Evolutionary conservation across 2,888 invertebrate species (phyloP).

Genomic region (Molorchus minor): DNA sequence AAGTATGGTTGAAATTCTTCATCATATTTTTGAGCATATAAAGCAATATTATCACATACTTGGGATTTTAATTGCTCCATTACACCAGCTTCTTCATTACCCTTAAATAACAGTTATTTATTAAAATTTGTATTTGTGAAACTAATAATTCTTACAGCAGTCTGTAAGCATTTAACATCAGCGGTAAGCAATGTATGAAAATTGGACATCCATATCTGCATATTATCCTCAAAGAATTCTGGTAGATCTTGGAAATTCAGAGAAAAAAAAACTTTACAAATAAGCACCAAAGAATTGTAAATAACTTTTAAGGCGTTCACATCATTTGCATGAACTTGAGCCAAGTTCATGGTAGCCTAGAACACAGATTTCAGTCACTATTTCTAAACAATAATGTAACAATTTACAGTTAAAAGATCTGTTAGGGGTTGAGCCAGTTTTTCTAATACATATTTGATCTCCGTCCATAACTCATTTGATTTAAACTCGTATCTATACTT

Average conservation of each 20-base stretch:
- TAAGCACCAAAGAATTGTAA: constrained; percentile 86
- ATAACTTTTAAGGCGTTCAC: constrained; percentile 84
- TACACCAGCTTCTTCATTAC: constrained; percentile 86
- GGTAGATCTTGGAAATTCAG: constrained; percentile 98
- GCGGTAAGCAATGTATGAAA: constrained; percentile 82
- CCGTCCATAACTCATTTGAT: constrained; percentile 93
- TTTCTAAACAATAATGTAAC: constrained; percentile 33
- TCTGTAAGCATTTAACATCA: constrained; percentile 80
- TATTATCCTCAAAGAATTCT: constrained; percentile 99
- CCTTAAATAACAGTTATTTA: constrained; percentile 62
- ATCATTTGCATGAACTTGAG: constrained; percentile 80
- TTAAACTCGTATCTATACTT: constrained; percentile 96
- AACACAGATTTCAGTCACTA: constrained; percentile 39
- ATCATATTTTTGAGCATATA: constrained; percentile 98
- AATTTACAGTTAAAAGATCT: constrained; percentile 82
- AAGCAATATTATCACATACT: constrained; percentile 92
- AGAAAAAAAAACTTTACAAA: constrained; percentile 96
- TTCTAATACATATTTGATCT: constrained; percentile 96
- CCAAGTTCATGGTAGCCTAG: constrained; percentile 85
- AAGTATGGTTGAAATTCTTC: constrained; percentile 94
- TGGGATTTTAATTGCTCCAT: constrained; percentile 93
- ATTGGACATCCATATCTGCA: constrained; percentile 93
- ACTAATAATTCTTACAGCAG: constrained; percentile 63
- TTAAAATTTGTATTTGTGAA: neutral
- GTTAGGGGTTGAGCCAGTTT: constrained; percentile 94